Evolutionary conservation across 2,888 invertebrate species (phyloP), one percentile per base, ranked within the genome.

Genomic region (Hylaea fasciaria): DNA sequence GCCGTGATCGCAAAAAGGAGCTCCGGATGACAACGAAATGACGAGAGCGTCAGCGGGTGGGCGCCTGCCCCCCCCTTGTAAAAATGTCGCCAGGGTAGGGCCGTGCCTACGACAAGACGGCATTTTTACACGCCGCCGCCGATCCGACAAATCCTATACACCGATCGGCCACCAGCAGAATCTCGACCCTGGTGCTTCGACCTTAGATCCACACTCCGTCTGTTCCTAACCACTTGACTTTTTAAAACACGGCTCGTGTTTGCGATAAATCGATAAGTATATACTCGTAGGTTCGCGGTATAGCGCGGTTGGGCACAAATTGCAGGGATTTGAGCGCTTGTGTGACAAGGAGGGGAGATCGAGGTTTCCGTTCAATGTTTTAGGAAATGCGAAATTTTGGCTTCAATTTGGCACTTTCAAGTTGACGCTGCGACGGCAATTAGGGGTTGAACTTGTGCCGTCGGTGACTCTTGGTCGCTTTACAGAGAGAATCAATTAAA

Each of bases 201-300:
- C 16, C 11, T 70, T 57, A 81, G 68, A 68, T 64, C 57, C 56
- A 59, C 78, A 57, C 71, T 68, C 71, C 9, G 69, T 41, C 49
- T 58, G 58, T 17, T 28, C 14, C 10, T 5, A 41, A 35, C 37
- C 60, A 62, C 74, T 79, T 85, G 81, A 81, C 82, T 87, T 89
- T 89, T 85, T 81, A 82, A 88, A 87, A 83, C 82, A 81, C 77
- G 77, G 76, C 72, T 78, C 73, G 81, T 82, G 87, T 89, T 88
- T 83, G 89, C 86, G 75, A 89, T 90, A 88, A 89, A 91, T 91
- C 91, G 87, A 92, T 92, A 91, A 86, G 86, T 89, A 89, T 83
- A 83, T 87, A 89, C 81, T 76, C 77, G 37, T 14, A n/a, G 13
- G 39, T 50, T 39, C 43, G 52, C 48, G 47, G 77, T 76, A 80